Percentiles rank a stretch among this genome's conserved stretches.
Evolutionary conservation across 2,797 vertebrate genomes (phyloP).

Genomic region (Masticophis lateralis): DNA sequence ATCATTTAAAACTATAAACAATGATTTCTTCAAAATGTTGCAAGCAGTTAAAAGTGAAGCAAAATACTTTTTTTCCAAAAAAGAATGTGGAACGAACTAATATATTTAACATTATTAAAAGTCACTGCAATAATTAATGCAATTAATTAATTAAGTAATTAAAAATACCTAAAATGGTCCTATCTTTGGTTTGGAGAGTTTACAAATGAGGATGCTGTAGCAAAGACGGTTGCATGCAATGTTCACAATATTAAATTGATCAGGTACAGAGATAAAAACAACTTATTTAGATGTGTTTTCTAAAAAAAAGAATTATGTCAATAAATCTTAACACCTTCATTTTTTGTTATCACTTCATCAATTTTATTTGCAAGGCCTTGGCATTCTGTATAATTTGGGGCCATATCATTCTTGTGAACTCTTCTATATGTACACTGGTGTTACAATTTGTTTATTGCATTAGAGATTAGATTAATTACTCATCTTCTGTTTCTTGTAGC

Average conservation of each 20-base stretch:
- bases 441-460: slow-evolving; percentile 19
- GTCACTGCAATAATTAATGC: neutral
- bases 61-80: neutral
- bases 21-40: neutral
- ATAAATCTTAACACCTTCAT: neutral
- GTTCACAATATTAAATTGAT: neutral
- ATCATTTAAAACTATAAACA: neutral
- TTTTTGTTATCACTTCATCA: neutral
- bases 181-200: neutral
- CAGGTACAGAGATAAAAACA: neutral
- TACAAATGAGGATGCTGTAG: neutral
- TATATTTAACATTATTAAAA: neutral
- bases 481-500: neutral
- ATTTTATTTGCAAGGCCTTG: neutral
- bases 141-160: neutral
- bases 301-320: neutral
- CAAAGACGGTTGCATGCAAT: neutral
- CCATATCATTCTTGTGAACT: slow-evolving; percentile 13
- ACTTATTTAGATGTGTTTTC: neutral
- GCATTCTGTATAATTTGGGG: neutral
- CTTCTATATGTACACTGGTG: neutral
- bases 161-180: neutral
- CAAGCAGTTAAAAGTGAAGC: neutral
- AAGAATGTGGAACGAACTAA: neutral
- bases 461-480: slow-evolving; percentile 25